Percentiles rank a stretch among this genome's conserved stretches.
These are phyloP conservation scores for Microplitis deprimator DNA, from an alignment of 2,888 invertebrate species.

Conservation along the genomic window DNA sequence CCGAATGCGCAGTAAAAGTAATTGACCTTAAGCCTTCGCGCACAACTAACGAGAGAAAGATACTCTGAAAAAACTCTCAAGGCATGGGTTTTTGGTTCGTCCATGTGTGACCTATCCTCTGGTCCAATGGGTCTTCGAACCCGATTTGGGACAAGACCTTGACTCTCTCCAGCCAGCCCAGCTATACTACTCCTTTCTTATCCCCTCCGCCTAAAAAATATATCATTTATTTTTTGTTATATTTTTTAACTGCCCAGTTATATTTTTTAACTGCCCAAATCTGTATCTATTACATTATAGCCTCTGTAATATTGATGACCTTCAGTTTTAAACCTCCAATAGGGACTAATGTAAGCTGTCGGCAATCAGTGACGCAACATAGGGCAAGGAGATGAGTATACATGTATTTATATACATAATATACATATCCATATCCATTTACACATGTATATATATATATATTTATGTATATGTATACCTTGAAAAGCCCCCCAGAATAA, in stretches of 20 bases:
- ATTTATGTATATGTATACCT: background rate
- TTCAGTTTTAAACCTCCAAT: background rate
- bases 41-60: slow-evolving; percentile 10
- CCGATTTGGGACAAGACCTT: slow-evolving; percentile 64
- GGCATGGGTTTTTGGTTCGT: slow-evolving; percentile 25
- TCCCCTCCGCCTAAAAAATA: background rate
- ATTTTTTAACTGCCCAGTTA: background rate
- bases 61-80: slow-evolving; percentile 21
- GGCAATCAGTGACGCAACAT: slow-evolving; percentile 15
- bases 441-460: slow-evolving; percentile 25
- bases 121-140: slow-evolving; percentile 62
- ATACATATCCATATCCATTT: too few species aligned
- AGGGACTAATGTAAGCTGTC: background rate
- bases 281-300: background rate
- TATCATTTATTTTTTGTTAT: background rate
- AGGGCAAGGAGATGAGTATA: background rate
- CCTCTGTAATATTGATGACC: background rate
- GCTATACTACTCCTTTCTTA: slow-evolving; percentile 12
- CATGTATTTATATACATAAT: too few species aligned
- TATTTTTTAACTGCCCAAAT: background rate
- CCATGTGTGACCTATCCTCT: slow-evolving; percentile 56
- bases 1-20: slow-evolving; percentile 62
- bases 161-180: slow-evolving; percentile 55
- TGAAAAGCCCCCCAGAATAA: slow-evolving; percentile 1
- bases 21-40: slow-evolving; percentile 63